Percentiles rank a stretch among this genome's conserved stretches.
phyloP scores from a whole-genome alignment of 2,797 vertebrate genomes.

The Anomalospiza imberbis region DNA sequence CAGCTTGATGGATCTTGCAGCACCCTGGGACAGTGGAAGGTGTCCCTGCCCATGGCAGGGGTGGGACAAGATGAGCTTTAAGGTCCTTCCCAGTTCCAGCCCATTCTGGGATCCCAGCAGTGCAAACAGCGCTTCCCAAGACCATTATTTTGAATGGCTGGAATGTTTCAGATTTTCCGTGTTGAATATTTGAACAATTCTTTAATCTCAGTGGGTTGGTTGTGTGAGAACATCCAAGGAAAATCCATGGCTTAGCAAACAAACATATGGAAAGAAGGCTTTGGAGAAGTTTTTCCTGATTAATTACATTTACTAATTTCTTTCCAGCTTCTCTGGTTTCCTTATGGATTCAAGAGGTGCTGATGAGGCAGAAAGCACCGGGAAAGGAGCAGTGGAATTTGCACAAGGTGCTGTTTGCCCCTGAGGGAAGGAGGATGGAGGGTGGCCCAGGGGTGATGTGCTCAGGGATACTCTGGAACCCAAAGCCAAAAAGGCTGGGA shows the following conservation, averaged over 20 bases:
- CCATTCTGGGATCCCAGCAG: fast-evolving
- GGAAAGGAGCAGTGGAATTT: not conserved
- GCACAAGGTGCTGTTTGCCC: too few relatives aligned
- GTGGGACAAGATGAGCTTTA: not conserved
- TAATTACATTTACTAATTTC: not conserved
- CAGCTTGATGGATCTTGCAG: not conserved
- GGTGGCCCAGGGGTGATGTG: fast-evolving
- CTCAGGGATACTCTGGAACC: not conserved
- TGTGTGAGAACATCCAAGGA: not conserved
- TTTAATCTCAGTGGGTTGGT: not conserved
- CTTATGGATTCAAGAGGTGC: not conserved
- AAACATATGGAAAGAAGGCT: not conserved
- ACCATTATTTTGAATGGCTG: not conserved
- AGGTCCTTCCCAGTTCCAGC: not conserved
- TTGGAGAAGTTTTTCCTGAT: not conserved
- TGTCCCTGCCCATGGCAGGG: not conserved
- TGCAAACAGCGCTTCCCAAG: not conserved
- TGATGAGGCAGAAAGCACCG: not conserved
- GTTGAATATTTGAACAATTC: not conserved
- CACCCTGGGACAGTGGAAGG: not conserved
- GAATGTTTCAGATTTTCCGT: fast-evolving
- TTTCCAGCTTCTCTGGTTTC: not conserved
- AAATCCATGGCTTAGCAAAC: not conserved
- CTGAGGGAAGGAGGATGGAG: not conserved
- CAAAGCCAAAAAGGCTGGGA: fast-evolving